phyloP scores from a whole-genome alignment of 2,888 invertebrate species.

The Phaonia tiefii region DNA sequence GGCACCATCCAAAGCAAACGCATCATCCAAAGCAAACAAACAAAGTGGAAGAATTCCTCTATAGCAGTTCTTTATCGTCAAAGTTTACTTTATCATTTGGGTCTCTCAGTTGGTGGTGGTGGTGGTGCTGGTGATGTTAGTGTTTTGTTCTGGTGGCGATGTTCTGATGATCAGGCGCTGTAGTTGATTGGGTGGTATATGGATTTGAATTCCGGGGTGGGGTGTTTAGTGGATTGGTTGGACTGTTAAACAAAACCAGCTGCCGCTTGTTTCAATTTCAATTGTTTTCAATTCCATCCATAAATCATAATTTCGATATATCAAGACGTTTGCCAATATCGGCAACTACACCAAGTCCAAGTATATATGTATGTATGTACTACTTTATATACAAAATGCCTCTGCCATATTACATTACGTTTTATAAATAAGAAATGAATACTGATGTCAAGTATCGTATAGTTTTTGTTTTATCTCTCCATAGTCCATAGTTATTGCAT shows the following conservation, averaged over 20 bases:
- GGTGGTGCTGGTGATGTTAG: conserved; percentile 6
- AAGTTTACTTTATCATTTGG: conserved; percentile 15
- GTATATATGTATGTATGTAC: no score
- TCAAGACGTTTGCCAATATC: conserved; percentile 24
- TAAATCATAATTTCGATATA: conserved; percentile 26
- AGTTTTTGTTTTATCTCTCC: conserved; percentile 53
- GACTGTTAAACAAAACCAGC: conserved; percentile 12
- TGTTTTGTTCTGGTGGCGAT: not conserved
- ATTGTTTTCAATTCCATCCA: conserved; percentile 26
- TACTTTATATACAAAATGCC: no score
- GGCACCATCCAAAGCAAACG: conserved; percentile 1
- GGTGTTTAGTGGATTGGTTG: not conserved
- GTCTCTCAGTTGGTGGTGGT: conserved; percentile 10
- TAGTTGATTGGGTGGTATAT: not conserved
- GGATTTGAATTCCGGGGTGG: not conserved
- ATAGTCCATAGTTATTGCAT: not conserved
- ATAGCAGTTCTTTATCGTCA: conserved; percentile 30
- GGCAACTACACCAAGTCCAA: not conserved
- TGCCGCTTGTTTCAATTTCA: conserved; percentile 1
- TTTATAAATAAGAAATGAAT: conserved; percentile 30
- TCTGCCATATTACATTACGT: no score
- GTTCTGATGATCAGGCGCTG: no score
- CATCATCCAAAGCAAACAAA: not conserved
- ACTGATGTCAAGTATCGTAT: conserved; percentile 63
- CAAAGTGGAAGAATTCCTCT: conserved; percentile 4